Evolutionary conservation across 2,888 invertebrate genomes (phyloP), one percentile per base, ranked within the genome.

Genomic region (Melanotus villosus): DNA sequence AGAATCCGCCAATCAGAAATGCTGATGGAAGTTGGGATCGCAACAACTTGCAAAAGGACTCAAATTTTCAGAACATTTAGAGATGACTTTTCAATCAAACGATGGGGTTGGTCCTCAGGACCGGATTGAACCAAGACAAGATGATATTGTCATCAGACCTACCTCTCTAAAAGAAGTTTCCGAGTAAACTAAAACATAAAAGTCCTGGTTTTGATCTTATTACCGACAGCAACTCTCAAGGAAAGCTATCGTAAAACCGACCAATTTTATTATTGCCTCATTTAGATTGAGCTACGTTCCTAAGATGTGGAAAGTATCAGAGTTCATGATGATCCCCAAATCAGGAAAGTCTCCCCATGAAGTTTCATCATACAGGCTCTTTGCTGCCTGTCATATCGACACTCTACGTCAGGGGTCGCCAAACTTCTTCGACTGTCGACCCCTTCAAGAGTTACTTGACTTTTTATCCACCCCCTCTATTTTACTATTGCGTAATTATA

Each of bases 301-400:
- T 36, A 64, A 73, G 70, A 47, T 73, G 21, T 59, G 66, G 2
- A 73, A 76, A 19, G 70, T 76, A 4, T 76, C 77, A 1, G 65
- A 52, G 3, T 47, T 75, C 38, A 79, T 76, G 69, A 78, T 79
- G 65, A 68, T 76, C 0, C 65, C 52, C 5, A 76, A 78, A 58
- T 71, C 71, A 26, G 64, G 71, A 10, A 77, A 75, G 67, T 52
- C 47, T 30, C 54, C 65, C 3, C 57, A 68, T 36, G 65, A 73
- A 32, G 43, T 65, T 23, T 62, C 60, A n/a, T 76, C 70, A n/a
- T 74, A 76, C 47, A 45, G 66, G 47, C 73, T 75, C 68, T 10
- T 38, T 78, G 12, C 47, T 78, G n/a, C 70, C 75, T 50, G 64
- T 73, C 5, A 47, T 78, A 0, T 76, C 71, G 0, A 77, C 76